Evolutionary conservation across 2,888 invertebrate species (phyloP).

Genomic region (Aradus depressus): DNA sequence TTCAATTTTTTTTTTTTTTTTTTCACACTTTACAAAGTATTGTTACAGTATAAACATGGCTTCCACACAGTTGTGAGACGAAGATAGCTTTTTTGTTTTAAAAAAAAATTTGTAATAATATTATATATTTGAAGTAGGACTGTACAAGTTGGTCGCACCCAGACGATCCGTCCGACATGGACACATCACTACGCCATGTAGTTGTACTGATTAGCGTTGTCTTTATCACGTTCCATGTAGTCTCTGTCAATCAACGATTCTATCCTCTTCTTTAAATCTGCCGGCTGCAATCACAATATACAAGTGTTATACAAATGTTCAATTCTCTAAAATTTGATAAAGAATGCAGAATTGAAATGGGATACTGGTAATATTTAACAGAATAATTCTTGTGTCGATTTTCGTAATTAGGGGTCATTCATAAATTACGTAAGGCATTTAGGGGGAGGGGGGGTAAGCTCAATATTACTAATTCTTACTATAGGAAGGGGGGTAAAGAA

Average conservation of each 20-base stretch:
- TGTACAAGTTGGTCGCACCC: slow-evolving; percentile 21
- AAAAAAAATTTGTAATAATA: slow-evolving; percentile 16
- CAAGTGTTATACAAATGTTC: neutral
- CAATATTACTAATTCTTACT: too few species aligned
- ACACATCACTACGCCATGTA: slow-evolving; percentile 76
- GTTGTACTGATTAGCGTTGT: slow-evolving; percentile 96
- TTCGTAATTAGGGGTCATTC: too few species aligned
- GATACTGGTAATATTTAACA: too few species aligned
- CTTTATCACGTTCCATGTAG: slow-evolving; percentile 97
- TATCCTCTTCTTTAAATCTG: slow-evolving; percentile 96
- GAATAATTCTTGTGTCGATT: too few species aligned
- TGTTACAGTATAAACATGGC: slow-evolving; percentile 9
- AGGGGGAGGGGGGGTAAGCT: too few species aligned
- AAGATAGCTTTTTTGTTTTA: slow-evolving; percentile 18
- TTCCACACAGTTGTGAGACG: slow-evolving; percentile 10
- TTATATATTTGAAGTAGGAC: slow-evolving; percentile 14
- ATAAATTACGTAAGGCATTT: too few species aligned
- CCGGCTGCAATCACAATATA: slow-evolving; percentile 54
- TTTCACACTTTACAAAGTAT: slow-evolving; percentile 14
- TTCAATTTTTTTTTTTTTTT: too few species aligned
- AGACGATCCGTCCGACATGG: slow-evolving; percentile 12
- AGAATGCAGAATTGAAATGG: too few species aligned
- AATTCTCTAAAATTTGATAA: too few species aligned
- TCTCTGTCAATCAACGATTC: slow-evolving; percentile 98
- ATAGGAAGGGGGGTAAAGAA: too few species aligned